Conservation (phyloP, 64 coral and sea anemone genomes). For the Montipora efflorescens region DNA sequence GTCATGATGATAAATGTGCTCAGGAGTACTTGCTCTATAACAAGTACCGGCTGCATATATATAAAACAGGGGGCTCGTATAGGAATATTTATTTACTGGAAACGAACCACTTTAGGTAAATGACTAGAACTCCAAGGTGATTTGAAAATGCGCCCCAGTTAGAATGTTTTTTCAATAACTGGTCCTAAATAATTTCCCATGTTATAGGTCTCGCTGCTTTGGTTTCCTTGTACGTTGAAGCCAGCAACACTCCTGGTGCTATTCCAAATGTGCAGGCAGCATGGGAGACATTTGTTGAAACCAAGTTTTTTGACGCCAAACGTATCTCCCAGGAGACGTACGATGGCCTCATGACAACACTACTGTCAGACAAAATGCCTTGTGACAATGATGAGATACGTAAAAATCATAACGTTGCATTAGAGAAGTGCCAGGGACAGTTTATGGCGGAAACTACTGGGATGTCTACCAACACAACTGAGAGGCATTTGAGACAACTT, state of each 20-base stretch:
- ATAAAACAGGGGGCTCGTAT: too few species aligned
- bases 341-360: constrained; percentile 8
- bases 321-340: constrained; percentile 4
- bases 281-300: constrained; percentile 42
- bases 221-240: constrained; percentile 51
- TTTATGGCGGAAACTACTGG: constrained; percentile 52
- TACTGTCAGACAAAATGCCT: background rate
- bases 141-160: too few species aligned
- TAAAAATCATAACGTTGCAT: constrained; percentile 34
- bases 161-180: too few species aligned
- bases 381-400: constrained; percentile 58
- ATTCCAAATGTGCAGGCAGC: constrained; percentile 60
- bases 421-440: constrained; percentile 2
- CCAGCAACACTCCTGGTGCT: constrained; percentile 58
- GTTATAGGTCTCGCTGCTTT: constrained; percentile 52
- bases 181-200: too few species aligned
- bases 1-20: too few species aligned
- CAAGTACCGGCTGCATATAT: too few species aligned
- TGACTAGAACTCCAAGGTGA: too few species aligned
- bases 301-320: constrained; percentile 47
- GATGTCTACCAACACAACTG: constrained; percentile 56
- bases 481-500: constrained; percentile 47
- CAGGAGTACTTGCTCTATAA: too few species aligned
- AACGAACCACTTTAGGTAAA: too few species aligned
- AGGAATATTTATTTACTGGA: too few species aligned